Evolutionary conservation across 2,888 invertebrate genomes (phyloP).

Genomic region (Cerastis leucographa): DNA sequence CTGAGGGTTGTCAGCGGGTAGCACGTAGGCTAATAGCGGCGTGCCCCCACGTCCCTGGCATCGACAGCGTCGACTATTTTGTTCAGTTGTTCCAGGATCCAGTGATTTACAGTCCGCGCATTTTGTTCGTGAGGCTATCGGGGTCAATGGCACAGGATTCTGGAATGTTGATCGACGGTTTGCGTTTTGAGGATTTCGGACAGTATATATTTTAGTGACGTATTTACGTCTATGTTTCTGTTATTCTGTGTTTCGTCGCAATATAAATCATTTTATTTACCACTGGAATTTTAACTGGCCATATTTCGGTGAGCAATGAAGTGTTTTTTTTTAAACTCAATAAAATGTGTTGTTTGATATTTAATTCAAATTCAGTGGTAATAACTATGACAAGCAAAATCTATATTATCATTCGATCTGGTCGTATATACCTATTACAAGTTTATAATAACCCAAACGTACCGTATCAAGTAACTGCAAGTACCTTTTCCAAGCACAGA

Average conservation of each 20-base stretch:
- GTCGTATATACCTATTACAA: neutral
- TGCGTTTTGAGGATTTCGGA: conserved; percentile 46
- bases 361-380: neutral
- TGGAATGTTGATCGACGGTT: conserved; percentile 55
- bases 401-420: neutral
- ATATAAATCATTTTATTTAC: neutral
- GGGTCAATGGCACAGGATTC: conserved; percentile 57
- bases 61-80: conserved; percentile 66
- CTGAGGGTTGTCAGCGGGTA: conserved; percentile 42
- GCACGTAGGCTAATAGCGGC: conserved; percentile 72
- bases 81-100: conserved; percentile 63
- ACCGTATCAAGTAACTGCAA: conserved; percentile 24
- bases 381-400: neutral
- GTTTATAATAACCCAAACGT: conserved; percentile 27
- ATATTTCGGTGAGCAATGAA: neutral
- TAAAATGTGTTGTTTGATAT: neutral
- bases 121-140: conserved; percentile 72
- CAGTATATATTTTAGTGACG: conserved; percentile 4
- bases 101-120: conserved; percentile 78
- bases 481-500: conserved; percentile 45
- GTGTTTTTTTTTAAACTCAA: neutral
- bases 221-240: conserved; percentile 1
- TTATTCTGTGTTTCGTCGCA: neutral
- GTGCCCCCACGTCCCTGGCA: conserved; percentile 75
- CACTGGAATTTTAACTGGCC: neutral